Evolutionary conservation across 2,888 invertebrate species (phyloP).

Genomic region (Lacanobia wlatinum): DNA sequence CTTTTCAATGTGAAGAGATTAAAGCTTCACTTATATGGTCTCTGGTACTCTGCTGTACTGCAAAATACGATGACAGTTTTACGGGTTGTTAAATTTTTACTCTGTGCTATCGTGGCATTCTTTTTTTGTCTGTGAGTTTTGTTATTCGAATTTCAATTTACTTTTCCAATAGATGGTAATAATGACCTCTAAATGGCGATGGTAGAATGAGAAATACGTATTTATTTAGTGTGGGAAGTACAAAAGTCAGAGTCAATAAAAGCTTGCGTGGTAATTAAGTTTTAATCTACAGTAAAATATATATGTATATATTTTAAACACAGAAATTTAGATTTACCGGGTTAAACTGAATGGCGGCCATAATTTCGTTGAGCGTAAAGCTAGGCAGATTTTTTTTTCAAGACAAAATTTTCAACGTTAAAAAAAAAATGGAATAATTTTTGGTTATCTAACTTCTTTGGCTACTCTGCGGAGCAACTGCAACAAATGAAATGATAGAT

Average conservation of each 20-base stretch:
- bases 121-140: background rate
- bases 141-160: background rate
- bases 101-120: background rate
- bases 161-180: background rate
- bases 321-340: too few relatives aligned
- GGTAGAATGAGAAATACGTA: background rate
- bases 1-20: slow-evolving; percentile 48
- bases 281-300: too few relatives aligned
- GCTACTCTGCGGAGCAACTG: too few relatives aligned
- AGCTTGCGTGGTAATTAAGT: too few relatives aligned
- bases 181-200: background rate
- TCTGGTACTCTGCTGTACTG: slow-evolving; percentile 1
- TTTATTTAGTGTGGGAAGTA: background rate
- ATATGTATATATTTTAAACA: too few relatives aligned
- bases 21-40: slow-evolving; percentile 51
- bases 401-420: too few relatives aligned
- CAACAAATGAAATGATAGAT: background rate
- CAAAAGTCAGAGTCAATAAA: background rate
- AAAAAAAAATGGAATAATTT: too few relatives aligned
- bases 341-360: too few relatives aligned
- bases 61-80: slow-evolving; percentile 29
- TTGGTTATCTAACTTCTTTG: too few relatives aligned
- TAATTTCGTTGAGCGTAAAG: too few relatives aligned
- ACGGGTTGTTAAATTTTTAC: slow-evolving; percentile 10
- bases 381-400: too few relatives aligned